phyloP scores from a whole-genome alignment of 2,888 invertebrate species.

The Drosophila infuscata region DNA sequence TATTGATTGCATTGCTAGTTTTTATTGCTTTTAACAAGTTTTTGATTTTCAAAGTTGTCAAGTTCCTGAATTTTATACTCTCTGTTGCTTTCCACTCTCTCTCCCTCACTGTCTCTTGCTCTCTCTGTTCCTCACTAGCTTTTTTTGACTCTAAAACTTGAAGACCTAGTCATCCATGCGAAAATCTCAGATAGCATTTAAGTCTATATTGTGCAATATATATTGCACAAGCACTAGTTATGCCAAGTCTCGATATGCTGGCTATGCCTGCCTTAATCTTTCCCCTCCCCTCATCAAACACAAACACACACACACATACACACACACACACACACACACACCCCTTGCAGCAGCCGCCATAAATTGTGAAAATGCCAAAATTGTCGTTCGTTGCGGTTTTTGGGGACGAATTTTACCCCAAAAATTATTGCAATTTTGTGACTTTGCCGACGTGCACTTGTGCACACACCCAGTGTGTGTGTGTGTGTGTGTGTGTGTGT shows the following conservation, averaged over 20 bases:
- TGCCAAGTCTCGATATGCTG: conserved; percentile 3
- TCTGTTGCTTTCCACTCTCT: background rate
- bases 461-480: conserved; percentile 8
- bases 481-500: background rate
- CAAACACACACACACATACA: background rate
- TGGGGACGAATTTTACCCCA: conserved; percentile 54
- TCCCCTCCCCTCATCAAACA: background rate
- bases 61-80: background rate
- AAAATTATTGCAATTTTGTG: conserved; percentile 77
- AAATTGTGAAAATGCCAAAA: conserved; percentile 75
- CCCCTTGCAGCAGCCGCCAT: conserved; percentile 21
- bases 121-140: background rate
- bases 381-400: conserved; percentile 73
- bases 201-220: conserved; percentile 51
- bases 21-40: conserved; percentile 3
- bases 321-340: background rate
- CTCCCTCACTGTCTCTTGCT: background rate
- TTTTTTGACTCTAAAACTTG: background rate
- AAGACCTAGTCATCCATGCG: conserved; percentile 43
- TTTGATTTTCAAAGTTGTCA: background rate
- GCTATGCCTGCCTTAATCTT: conserved; percentile 22
- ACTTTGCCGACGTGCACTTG: conserved; percentile 68
- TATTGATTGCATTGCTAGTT: conserved; percentile 1
- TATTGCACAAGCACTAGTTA: conserved; percentile 42
- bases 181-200: conserved; percentile 49